Evolutionary conservation across 2,888 invertebrate genomes (phyloP).

Genomic region (Metacarcinus magister): DNA sequence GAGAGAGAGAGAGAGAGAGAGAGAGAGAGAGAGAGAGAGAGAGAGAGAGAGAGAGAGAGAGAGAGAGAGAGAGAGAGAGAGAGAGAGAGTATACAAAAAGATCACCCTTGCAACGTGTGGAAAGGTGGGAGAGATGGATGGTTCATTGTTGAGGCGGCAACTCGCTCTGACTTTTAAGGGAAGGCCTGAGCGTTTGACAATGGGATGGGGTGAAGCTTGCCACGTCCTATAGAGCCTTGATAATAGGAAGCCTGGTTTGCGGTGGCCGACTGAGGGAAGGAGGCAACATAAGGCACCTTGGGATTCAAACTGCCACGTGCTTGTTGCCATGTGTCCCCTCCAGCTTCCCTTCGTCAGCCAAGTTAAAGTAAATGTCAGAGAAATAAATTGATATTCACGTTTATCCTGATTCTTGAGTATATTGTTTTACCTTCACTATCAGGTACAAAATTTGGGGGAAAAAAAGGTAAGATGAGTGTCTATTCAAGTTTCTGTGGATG

Average conservation of each 20-base stretch:
- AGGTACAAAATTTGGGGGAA: too few species aligned
- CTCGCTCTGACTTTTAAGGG: conserved; percentile 28
- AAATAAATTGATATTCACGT: neutral
- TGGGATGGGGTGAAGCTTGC: conserved; percentile 41
- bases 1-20: conserved; percentile 57
- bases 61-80: neutral
- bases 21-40: neutral
- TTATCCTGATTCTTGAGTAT: neutral
- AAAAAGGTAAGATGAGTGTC: too few species aligned
- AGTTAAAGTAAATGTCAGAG: neutral
- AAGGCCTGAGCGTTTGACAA: conserved; percentile 30
- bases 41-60: neutral
- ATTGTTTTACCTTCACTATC: neutral
- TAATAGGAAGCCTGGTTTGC: conserved; percentile 21
- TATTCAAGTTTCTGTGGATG: too few species aligned
- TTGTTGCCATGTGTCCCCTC: neutral
- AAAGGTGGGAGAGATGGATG: conserved; percentile 6
- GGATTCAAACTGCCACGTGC: neutral
- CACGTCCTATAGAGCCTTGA: conserved; percentile 1
- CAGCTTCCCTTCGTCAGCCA: neutral
- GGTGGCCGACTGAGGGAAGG: neutral
- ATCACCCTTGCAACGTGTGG: conserved; percentile 1
- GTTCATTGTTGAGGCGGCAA: conserved; percentile 10
- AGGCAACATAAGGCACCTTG: neutral
- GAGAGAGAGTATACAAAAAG: neutral